phyloP scores from a whole-genome alignment of 2,888 invertebrate genomes.

The Acrocyrtus sp. region DNA sequence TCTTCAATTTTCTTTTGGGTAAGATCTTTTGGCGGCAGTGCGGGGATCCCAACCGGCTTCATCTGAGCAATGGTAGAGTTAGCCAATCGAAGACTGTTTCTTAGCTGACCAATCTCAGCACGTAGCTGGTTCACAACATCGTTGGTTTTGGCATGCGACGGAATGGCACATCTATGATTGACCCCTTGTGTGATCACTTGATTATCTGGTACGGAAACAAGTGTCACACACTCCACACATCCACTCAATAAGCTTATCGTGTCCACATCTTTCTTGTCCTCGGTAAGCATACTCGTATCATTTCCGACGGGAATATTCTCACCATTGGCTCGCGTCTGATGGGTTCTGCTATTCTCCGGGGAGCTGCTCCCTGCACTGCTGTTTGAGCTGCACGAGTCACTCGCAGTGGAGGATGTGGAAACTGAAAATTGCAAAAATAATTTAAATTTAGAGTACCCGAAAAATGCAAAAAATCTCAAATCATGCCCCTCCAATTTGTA shows the following conservation, averaged over 20 bases:
- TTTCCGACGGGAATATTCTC: no score
- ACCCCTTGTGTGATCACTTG: slow-evolving; percentile 62
- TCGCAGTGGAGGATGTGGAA: slow-evolving; percentile 38
- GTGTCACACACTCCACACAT: slow-evolving; percentile 62
- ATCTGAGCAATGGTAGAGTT: slow-evolving; percentile 56
- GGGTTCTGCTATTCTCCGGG: slow-evolving; percentile 27
- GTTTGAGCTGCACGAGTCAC: slow-evolving; percentile 35
- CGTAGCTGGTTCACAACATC: slow-evolving; percentile 50
- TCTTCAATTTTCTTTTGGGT: no score
- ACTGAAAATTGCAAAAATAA: slow-evolving; percentile 16
- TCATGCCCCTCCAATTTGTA: no score
- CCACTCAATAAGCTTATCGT: slow-evolving; percentile 36
- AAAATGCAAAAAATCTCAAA: no score
- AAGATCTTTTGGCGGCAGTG: no score
- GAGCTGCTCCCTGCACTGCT: slow-evolving; percentile 41
- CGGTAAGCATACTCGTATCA: neutral
- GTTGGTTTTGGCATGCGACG: slow-evolving; percentile 31
- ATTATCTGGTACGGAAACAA: slow-evolving; percentile 62
- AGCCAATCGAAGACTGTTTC: slow-evolving; percentile 48
- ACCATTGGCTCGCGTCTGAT: no score
- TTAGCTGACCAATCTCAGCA: slow-evolving; percentile 56
- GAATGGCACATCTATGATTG: slow-evolving; percentile 56
- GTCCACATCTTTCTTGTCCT: slow-evolving; percentile 26
- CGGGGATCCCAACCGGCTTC: neutral
- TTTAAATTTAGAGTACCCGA: neutral